phyloP scores from a whole-genome alignment of 2,888 invertebrate species.

The Marronus borbonicus region DNA sequence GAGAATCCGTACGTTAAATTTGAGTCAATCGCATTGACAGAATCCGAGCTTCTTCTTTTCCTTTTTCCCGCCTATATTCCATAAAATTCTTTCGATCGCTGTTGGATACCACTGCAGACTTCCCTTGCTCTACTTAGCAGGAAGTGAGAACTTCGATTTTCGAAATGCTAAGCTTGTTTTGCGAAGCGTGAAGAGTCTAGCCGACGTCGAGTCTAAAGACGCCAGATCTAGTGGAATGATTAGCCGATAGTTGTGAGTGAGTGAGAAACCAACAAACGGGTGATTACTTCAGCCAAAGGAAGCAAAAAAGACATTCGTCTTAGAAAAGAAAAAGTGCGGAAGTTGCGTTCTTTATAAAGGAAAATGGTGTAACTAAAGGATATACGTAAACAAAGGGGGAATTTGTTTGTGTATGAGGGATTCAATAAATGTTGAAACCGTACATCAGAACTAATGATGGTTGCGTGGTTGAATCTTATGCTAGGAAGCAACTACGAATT shows the following conservation, averaged over 20 bases:
- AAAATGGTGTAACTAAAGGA: neutral
- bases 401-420: neutral
- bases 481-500: too few species aligned
- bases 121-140: neutral
- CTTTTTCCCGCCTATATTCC: neutral
- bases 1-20: slow-evolving; percentile 12
- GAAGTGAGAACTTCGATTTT: slow-evolving; percentile 1
- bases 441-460: too few species aligned
- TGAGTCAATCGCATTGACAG: slow-evolving; percentile 20
- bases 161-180: slow-evolving; percentile 8
- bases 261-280: neutral
- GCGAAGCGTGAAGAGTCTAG: slow-evolving; percentile 16
- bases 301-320: neutral
- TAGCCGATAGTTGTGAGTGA: neutral
- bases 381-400: neutral
- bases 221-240: slow-evolving; percentile 5
- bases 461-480: too few species aligned
- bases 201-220: neutral
- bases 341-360: neutral
- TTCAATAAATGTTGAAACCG: neutral
- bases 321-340: neutral
- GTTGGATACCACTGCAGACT: neutral
- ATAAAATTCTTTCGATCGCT: neutral
- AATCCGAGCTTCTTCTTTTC: neutral
- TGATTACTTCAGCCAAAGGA: neutral